Evolutionary conservation across 2,888 invertebrate species (phyloP), one percentile per base, ranked within the genome.

Genomic region (Sesamia inferens): DNA sequence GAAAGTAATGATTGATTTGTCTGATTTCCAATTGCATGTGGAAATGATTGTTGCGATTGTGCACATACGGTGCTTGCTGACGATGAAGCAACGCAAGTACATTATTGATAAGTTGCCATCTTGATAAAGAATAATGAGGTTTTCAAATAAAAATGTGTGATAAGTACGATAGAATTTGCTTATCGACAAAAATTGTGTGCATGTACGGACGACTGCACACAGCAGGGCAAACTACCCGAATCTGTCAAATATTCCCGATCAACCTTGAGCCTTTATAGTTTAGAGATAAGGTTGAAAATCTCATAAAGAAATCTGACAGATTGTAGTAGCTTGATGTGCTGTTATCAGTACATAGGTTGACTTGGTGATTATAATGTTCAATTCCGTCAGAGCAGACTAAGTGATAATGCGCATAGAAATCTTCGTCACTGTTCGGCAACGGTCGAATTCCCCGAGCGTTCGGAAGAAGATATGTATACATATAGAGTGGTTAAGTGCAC

Each of bases 81-180:
- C 31, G 66, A 24, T 44, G 39, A 44, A 76, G 59, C 42, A 55
- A 80, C 31, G 59, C 65, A 55, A 76, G 55, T 59, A 66, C 54
- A 24, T 47, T 44, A 61, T 55, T 59, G 55, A 76, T 68, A 59
- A 68, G 19, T 47, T 54, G 14, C 58, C 80, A 74, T 54, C 80
- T 19, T 74, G 75, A 74, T 76, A 76, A 79, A 13, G 42, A 61
- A 31, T 79, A 79, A 71, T 54, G 59, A 78, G 59, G n/a, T n/a
- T 72, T 78, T 59, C 24, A 61, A 78, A 57, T 74, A 51, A 51
- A 76, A 58, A 51, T 73, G 14, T 71, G n/a, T 31, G 2, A 22
- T 22, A 16, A 31, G 31, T 31, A 31, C 31, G 31, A 31, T 31
- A 47, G n/a, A 54, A 61, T 24, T 61, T 57, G 55, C 55, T 42